These are phyloP conservation scores for Neosilurus hyrtlii DNA, from an alignment of 2,797 vertebrate genomes.

Conservation along the genomic window DNA sequence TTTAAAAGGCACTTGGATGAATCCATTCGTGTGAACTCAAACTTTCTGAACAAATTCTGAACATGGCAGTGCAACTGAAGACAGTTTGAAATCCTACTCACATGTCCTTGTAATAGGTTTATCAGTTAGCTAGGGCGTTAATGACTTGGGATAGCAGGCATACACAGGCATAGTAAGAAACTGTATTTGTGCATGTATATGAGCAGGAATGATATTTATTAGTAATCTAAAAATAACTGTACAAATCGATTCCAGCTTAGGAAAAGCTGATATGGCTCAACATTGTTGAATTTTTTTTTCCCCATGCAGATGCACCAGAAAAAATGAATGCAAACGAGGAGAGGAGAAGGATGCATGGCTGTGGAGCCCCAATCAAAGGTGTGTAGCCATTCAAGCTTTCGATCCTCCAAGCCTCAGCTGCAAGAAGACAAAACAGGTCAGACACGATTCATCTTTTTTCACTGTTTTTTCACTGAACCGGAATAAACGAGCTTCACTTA, in stretches of 20 bases:
- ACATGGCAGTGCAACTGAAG: not conserved
- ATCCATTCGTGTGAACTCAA: too few relatives aligned
- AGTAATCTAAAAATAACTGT: not conserved
- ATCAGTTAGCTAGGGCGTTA: not conserved
- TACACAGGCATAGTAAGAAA: not conserved
- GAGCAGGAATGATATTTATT: not conserved
- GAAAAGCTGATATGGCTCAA: too few relatives aligned
- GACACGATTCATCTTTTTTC: not conserved
- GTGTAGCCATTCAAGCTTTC: slow-evolving; percentile 77
- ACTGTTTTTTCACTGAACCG: not conserved
- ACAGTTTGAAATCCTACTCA: not conserved
- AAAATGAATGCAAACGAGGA: slow-evolving; percentile 74
- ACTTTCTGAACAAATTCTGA: not conserved
- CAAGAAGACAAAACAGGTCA: slow-evolving; percentile 60
- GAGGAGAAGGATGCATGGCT: slow-evolving; percentile 82
- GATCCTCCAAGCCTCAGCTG: slow-evolving; percentile 85
- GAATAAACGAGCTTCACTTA: not conserved
- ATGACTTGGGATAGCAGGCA: not conserved
- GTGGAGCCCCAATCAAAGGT: slow-evolving; percentile 83
- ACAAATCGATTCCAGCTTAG: not conserved
- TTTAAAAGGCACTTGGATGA: not conserved
- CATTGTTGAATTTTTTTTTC: not conserved
- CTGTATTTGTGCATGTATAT: not conserved
- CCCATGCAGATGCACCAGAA: slow-evolving; percentile 81
- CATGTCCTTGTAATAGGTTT: not conserved